A percentile compares a stretch with the other conserved stretches of the same genome.
These are phyloP conservation scores for Brachylomia viminalis DNA, from an alignment of 2,888 invertebrate genomes.

Conservation along the genomic window DNA sequence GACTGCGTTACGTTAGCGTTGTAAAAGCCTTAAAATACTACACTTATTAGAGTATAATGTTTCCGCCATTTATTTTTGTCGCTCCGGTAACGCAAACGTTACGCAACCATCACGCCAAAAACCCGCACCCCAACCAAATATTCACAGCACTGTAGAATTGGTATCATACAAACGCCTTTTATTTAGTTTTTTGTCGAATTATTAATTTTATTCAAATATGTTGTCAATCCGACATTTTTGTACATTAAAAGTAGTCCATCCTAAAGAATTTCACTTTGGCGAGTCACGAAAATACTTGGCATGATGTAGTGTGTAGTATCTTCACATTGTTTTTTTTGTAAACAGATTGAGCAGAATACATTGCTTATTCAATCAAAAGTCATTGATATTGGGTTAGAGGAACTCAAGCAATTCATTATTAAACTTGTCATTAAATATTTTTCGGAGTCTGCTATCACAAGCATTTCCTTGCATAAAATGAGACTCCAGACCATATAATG, in stretches of 20 bases:
- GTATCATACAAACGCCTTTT: slow-evolving; percentile 75
- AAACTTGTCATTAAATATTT: not conserved
- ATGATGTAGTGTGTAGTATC: not conserved
- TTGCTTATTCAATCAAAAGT: slow-evolving; percentile 1
- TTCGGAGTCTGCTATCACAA: too few species aligned
- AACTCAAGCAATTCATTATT: not conserved
- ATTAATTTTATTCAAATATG: slow-evolving; percentile 51
- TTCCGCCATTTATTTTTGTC: not conserved
- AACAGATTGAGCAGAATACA: not conserved
- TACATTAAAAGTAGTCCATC: slow-evolving; percentile 8
- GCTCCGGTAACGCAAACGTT: not conserved
- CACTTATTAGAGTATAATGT: not conserved
- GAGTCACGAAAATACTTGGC: slow-evolving; percentile 16
- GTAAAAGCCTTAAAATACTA: not conserved
- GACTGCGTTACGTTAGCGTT: slow-evolving; percentile 3
- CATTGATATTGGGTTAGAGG: not conserved
- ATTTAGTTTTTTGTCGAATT: slow-evolving; percentile 49
- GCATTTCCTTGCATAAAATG: too few species aligned
- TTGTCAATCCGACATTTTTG: slow-evolving; percentile 47
- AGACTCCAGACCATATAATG: too few species aligned
- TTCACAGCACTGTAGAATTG: slow-evolving; percentile 80
- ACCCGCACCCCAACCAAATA: slow-evolving; percentile 54
- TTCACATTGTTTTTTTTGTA: slow-evolving; percentile 6
- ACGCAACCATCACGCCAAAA: slow-evolving; percentile 18
- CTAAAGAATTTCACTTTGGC: slow-evolving; percentile 5